Evolutionary conservation across 1,140 invertebrate species (phyloP).

Genomic region (Halesus radiatus): DNA sequence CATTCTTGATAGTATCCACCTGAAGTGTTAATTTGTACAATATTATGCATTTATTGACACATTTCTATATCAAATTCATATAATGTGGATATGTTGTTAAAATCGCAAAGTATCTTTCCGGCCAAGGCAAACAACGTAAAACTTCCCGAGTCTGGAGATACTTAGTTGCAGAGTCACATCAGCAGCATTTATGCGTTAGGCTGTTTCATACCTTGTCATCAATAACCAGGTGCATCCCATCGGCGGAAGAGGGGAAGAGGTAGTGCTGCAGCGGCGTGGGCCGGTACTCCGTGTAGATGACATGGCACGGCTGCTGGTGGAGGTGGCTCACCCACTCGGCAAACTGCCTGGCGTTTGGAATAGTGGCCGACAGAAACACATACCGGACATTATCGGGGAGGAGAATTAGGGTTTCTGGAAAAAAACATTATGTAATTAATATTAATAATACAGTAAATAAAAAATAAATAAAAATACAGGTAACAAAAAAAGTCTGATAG

Average conservation of each 20-base stretch:
- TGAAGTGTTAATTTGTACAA: no score
- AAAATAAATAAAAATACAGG: no score
- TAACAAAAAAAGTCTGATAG: not conserved
- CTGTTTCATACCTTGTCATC: slow-evolving; percentile 82
- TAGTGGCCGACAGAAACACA: slow-evolving; percentile 99
- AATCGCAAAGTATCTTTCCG: no score
- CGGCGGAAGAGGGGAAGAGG: slow-evolving; percentile 94
- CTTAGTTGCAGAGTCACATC: no score
- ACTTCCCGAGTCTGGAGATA: no score
- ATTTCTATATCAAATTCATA: no score
- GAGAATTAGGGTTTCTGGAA: slow-evolving; percentile 93
- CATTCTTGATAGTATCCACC: no score
- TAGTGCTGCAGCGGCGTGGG: slow-evolving; percentile 99
- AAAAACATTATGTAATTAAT: slow-evolving; percentile 11
- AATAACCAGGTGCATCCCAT: slow-evolving; percentile 96
- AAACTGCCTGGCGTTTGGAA: slow-evolving; percentile 98
- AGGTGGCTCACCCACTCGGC: slow-evolving; percentile 98
- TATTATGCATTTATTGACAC: no score
- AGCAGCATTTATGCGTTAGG: not conserved
- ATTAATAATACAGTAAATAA: no score
- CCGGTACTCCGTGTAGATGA: slow-evolving; percentile 98
- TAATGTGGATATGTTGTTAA: no score
- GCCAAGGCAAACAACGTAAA: no score
- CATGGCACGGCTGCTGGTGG: slow-evolving; percentile 97
- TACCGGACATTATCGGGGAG: slow-evolving; percentile 98